Conservation (phyloP, 1,140 invertebrate genomes). For the Andricus grossulariae region DNA sequence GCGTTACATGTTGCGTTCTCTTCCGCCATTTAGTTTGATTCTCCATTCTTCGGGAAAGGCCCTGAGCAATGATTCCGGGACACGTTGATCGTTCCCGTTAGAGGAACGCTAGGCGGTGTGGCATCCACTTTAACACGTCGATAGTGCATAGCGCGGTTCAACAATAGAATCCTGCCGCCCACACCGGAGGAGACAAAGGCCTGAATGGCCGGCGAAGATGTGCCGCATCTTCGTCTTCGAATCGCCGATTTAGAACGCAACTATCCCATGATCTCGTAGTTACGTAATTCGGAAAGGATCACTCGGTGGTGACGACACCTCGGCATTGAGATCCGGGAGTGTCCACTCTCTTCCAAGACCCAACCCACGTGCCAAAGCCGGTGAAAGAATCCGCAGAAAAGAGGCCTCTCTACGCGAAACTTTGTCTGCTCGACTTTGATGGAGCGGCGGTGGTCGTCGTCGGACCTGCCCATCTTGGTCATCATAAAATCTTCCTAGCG, state of each 20-base stretch:
- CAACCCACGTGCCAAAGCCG: not conserved
- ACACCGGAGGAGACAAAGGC: constrained; percentile 31
- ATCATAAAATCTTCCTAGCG: constrained; percentile 14
- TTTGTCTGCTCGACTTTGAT: constrained; percentile 31
- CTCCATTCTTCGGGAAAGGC: not conserved
- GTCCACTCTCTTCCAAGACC: constrained; percentile 1
- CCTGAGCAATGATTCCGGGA: not conserved
- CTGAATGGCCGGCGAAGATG: constrained; percentile 35
- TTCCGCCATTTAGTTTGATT: not conserved
- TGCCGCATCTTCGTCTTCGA: constrained; percentile 15
- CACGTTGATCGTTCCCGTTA: constrained; percentile 29
- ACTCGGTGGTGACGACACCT: constrained; percentile 5
- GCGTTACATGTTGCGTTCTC: not conserved
- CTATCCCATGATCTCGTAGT: not conserved
- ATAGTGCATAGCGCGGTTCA: constrained; percentile 1
- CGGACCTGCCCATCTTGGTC: constrained; percentile 21
- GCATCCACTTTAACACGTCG: constrained; percentile 4
- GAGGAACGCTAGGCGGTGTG: not conserved
- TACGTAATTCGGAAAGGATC: constrained; percentile 37
- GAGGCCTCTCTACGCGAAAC: not conserved
- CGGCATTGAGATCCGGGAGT: constrained; percentile 1
- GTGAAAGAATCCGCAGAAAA: not conserved
- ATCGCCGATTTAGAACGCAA: constrained; percentile 27
- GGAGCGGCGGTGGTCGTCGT: not conserved
- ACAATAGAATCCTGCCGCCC: constrained; percentile 33